Base-by-base conservation (phyloP, 2,797 vertebrate genomes). In the Coregonus ussuriensis region DNA sequence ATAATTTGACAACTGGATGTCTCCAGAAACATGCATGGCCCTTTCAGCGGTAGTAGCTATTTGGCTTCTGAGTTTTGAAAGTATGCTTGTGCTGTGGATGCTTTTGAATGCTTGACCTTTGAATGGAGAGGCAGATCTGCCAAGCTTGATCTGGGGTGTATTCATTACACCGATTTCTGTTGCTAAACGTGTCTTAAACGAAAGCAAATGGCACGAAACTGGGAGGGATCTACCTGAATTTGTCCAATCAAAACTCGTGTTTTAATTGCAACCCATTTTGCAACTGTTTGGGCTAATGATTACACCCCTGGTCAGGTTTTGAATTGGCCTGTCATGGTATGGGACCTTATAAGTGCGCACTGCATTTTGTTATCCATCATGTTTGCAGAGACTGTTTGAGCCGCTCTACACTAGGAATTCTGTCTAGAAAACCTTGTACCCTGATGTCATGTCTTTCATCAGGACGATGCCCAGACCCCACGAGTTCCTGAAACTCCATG, bases 401-500 rank as follows among this genome's bases (percentile, higher is more conserved):
- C 18, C 3, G 13, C 33, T 15, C 7, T 71, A 75, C 76, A 77
- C 65, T 67, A 2, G 31, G 41, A 13, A 47, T 47, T 47, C 9
- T 47, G 41, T 47, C 41, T 47, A n/a, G 41, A 47, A 9, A 47
- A 47, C 41, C 41, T 47, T 72, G 31, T 1, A 6, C 4, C 51
- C 4, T 56, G 6, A 54, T 62, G 11, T 54, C 14, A 1, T 71
- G 1, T 78, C 5, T 67, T 0, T 82, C 52, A 71, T 56, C 82
- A 95, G 97, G 89, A 96, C 94, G 0, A 82, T 87, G 72, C 94
- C 95, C 4, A 94, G 92, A 0, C 96, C 96, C 0, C 93, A 98
- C 68, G 96, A 98, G 79, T 96, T 94, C 75, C 82, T 98, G 79
- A 92, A 94, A 0, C 0, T 86, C 0, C 80, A 86, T 0, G 89